These are phyloP conservation scores for Silurus aristotelis DNA, from an alignment of 2,797 vertebrate species.

Conservation along the genomic window DNA sequence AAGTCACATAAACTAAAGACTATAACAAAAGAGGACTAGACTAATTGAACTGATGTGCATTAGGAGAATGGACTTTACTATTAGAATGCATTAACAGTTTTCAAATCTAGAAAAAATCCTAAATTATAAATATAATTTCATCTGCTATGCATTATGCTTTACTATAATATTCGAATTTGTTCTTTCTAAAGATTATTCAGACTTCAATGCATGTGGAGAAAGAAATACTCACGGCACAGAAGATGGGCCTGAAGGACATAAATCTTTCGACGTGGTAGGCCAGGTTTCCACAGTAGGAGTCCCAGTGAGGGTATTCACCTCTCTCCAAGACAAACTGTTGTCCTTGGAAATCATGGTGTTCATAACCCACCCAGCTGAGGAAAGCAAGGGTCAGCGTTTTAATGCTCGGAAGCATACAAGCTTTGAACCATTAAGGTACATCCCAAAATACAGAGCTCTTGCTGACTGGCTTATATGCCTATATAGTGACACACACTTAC, in stretches of 20 bases:
- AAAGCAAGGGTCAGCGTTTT: conserved; percentile 22
- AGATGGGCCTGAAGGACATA: conserved; percentile 72
- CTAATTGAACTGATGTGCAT: not conserved
- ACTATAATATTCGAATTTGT: not conserved
- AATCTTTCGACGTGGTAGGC: conserved; percentile 65
- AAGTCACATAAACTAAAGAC: not conserved
- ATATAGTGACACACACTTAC: conserved; percentile 64
- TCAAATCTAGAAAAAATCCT: not conserved
- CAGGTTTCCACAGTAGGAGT: conserved; percentile 78
- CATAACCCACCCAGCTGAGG: conserved; percentile 80
- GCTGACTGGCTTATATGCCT: not conserved
- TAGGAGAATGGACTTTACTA: not conserved
- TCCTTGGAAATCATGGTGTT: conserved; percentile 84
- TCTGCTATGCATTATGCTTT: not conserved
- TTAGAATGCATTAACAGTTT: not conserved
- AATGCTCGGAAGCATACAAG: not conserved
- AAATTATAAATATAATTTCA: not conserved
- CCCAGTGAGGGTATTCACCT: conserved; percentile 84
- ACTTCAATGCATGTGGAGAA: not conserved
- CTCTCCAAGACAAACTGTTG: conserved; percentile 84
- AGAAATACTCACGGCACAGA: conserved; percentile 74
- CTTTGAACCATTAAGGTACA: not conserved
- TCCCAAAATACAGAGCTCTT: not conserved
- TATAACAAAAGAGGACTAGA: not conserved
- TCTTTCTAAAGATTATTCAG: not conserved